Base-by-base conservation (phyloP, 1,140 invertebrate genomes). In the Augochlora pura region DNA sequence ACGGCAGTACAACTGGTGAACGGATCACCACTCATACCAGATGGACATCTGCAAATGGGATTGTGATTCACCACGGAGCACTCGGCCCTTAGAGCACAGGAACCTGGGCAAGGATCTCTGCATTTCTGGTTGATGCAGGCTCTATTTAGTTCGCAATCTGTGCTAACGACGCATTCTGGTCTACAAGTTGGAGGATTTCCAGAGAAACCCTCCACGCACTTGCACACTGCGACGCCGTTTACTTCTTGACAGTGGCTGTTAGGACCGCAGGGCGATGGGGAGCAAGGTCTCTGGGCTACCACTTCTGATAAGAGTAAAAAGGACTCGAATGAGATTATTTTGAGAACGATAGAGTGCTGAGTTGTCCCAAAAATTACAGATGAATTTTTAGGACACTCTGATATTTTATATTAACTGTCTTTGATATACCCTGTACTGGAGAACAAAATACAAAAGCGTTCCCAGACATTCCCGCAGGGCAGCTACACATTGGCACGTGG, bases 61-160 rank as follows among this genome's bases (percentile, higher is more conserved):
- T 95, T 94, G 77, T 96, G 95, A 83, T 96, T 95, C 73, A 95
- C 94, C 25, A 96, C 95, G 66, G 94, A 92, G 82, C 96, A 96
- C 80, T 94, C 92, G 18, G 96, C 94, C 80, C 94, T 93, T 66
- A 94, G 88, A 18, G 95, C 95, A 86, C 96, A 97, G 84, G 95
- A 95, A 68, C 95, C 94, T 72, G 95, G 93, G 89, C 97, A 97
- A 59, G 96, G 96, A 91, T 97, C 94, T 46, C 89, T 92, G 88
- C 96, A 97, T 91, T 95, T 96, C 80, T 96, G 95, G 88, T 95
- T 95, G 21, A 95, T 93, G 85, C 96, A 97, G n/a, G 96, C 95
- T 91, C 94, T 93, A 81, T 94, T 94, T 65, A 94, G 90, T 16
- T 93, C 83, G 91, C 96, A 96, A 83, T 96, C 96, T 0, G 95